Evolutionary conservation across 1,140 invertebrate genomes (phyloP), one percentile per base, ranked within the genome.

Genomic region (Alviniconcha marisindica): DNA sequence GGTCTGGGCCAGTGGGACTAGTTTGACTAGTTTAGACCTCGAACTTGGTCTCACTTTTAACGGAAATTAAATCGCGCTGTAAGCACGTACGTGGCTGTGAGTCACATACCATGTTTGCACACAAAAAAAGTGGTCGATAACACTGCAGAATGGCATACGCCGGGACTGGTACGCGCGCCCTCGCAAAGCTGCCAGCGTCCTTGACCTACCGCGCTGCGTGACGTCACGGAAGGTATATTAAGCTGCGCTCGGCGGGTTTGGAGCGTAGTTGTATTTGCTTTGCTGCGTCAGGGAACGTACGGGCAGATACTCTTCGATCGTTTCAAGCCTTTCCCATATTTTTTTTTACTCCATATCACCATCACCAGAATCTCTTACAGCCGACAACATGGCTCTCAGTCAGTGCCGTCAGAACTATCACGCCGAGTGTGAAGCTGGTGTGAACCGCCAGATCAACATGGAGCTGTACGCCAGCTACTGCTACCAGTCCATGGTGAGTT

Each of bases 371-470:
- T 48, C 44, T 48, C 44, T 48, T n/a, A n/a, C n/a, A n/a, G n/a
- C 44, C 44, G 44, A 48, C 51, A 89, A 87, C 44, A 91, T 91
- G 89, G 84, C 90, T 71, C 81, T 85, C n/a, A 91, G 88, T 79
- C 89, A 89, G 88, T 87, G 92, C 80, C 94, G 96, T 60, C 96
- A 97, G 92, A 97, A 97, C 93, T 98, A 95, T 92, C 94, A 96
- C 83, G 91, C 94, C 63, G 96, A 96, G 83, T 96, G 95, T 88
- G 97, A 98, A 93, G 94, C 94, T 36, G 91, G 87, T 31, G 94
- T 98, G 56, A 98, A 98, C 92, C 95, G 96, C 84, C 97, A 98
- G 93, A 97, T 98, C 87, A 98, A 98, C 93, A 93, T 97, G 94
- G 97, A 98, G 93, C 91, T 98, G 4, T 95, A 96, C 87, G 96